A percentile compares a stretch with the other conserved stretches of the same genome.
These are phyloP conservation scores for Agrilus planipennis DNA, from an alignment of 1,140 invertebrate species.

Conservation along the genomic window DNA sequence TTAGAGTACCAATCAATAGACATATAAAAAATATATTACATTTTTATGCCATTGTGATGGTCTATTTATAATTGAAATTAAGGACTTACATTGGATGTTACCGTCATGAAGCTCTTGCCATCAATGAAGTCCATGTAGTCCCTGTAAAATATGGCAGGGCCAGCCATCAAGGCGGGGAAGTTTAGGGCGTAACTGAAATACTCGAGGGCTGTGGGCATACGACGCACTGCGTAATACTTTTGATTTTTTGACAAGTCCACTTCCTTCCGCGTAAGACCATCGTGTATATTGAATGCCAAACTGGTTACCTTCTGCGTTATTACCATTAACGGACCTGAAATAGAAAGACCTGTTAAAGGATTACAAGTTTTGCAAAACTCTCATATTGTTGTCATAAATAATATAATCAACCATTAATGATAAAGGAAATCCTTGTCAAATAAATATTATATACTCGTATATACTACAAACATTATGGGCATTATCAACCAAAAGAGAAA, in stretches of 20 bases:
- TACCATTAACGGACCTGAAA: constrained; percentile 84
- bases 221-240: constrained; percentile 54
- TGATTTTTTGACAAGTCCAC: constrained; percentile 57
- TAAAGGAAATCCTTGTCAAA: background rate
- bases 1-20: too few species aligned
- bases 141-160: constrained; percentile 83
- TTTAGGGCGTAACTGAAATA: constrained; percentile 82
- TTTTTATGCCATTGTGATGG: too few species aligned
- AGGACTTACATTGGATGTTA: constrained; percentile 12
- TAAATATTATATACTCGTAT: too few species aligned
- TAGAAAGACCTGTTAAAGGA: background rate
- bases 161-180: constrained; percentile 88
- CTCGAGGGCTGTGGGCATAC: constrained; percentile 62
- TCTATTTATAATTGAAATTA: too few species aligned
- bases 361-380: too few species aligned
- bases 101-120: constrained; percentile 37
- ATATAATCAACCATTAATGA: background rate
- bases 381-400: too few species aligned
- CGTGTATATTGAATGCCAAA: constrained; percentile 82
- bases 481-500: too few species aligned
- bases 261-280: constrained; percentile 57
- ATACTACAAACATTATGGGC: too few species aligned
- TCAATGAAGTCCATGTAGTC: constrained; percentile 90
- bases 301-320: constrained; percentile 90
- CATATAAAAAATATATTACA: too few species aligned